phyloP scores from a whole-genome alignment of 2,113 vertebrate genomes.

The Gadus macrocephalus region DNA sequence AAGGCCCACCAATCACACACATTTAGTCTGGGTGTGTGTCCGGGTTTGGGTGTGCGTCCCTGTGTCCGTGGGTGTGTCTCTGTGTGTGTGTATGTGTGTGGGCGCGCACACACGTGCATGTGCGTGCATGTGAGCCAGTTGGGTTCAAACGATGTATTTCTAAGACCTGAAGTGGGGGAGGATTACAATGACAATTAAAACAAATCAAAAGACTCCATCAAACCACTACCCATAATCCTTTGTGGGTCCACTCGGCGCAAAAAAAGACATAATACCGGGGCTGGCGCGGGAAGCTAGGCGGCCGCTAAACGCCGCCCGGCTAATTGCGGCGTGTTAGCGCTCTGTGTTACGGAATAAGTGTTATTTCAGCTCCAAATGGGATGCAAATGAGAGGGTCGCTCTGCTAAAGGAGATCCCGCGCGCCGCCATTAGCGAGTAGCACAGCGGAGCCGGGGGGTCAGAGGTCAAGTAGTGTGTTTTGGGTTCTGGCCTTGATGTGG shows the following conservation, averaged over 20 bases:
- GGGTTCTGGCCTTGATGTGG: slow-evolving; percentile 40
- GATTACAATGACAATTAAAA: slow-evolving; percentile 88
- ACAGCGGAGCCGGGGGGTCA: slow-evolving; percentile 36
- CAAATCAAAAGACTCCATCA: slow-evolving; percentile 81
- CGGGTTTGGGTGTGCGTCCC: too few species aligned
- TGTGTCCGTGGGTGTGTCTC: too few species aligned
- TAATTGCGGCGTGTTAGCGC: slow-evolving; percentile 63
- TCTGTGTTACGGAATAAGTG: slow-evolving; percentile 69
- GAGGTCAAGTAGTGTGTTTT: slow-evolving; percentile 57
- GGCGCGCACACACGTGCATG: too few species aligned
- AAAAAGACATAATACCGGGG: slow-evolving; percentile 27
- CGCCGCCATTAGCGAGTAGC: slow-evolving; percentile 43
- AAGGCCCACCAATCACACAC: too few species aligned
- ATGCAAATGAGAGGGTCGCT: slow-evolving; percentile 71
- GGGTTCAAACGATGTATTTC: slow-evolving; percentile 79
- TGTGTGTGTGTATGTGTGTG: too few species aligned
- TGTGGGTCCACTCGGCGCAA: slow-evolving; percentile 64
- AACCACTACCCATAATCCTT: slow-evolving; percentile 70
- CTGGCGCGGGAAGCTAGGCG: slow-evolving; percentile 47
- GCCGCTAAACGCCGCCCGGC: slow-evolving; percentile 60
- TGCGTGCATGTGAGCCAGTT: slow-evolving; percentile 3
- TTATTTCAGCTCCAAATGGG: slow-evolving; percentile 71
- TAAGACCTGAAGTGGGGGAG: slow-evolving; percentile 81
- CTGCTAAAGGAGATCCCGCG: slow-evolving; percentile 63
- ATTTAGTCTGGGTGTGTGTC: too few species aligned